phyloP scores from a whole-genome alignment of 2,113 vertebrate genomes.

The Sialia sialis region DNA sequence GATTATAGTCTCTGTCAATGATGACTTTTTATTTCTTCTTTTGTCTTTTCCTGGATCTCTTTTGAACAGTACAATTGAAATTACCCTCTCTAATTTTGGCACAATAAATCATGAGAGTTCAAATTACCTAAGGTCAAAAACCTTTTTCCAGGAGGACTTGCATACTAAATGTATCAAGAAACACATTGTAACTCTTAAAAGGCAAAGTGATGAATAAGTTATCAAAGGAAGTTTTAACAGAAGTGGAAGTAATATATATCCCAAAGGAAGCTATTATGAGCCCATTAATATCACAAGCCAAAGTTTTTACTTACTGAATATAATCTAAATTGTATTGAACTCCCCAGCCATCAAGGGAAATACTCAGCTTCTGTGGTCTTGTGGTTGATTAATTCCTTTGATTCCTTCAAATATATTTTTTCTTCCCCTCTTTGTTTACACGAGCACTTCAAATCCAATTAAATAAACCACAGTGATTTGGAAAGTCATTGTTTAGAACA shows the following conservation, averaged over 20 bases:
- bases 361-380: neutral
- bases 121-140: slow-evolving; percentile 56
- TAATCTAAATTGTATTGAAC: slow-evolving; percentile 47
- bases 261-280: slow-evolving; percentile 63
- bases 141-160: slow-evolving; percentile 54
- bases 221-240: slow-evolving; percentile 67
- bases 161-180: slow-evolving; percentile 35
- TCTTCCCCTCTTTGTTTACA: neutral
- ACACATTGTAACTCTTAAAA: slow-evolving; percentile 37
- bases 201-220: slow-evolving; percentile 66
- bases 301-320: slow-evolving; percentile 57
- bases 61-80: neutral
- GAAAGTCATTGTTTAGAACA: neutral
- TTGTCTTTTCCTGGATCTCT: neutral
- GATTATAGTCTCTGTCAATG: neutral
- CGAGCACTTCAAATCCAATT: neutral
- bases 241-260: slow-evolving; percentile 60
- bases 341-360: neutral
- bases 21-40: neutral
- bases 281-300: slow-evolving; percentile 57
- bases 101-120: slow-evolving; percentile 24
- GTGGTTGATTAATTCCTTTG: slow-evolving; percentile 22
- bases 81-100: neutral
- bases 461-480: neutral
- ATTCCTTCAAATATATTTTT: slow-evolving; percentile 16